phyloP scores from a whole-genome alignment of 2,888 invertebrate species.

The Calephelis perditalis region DNA sequence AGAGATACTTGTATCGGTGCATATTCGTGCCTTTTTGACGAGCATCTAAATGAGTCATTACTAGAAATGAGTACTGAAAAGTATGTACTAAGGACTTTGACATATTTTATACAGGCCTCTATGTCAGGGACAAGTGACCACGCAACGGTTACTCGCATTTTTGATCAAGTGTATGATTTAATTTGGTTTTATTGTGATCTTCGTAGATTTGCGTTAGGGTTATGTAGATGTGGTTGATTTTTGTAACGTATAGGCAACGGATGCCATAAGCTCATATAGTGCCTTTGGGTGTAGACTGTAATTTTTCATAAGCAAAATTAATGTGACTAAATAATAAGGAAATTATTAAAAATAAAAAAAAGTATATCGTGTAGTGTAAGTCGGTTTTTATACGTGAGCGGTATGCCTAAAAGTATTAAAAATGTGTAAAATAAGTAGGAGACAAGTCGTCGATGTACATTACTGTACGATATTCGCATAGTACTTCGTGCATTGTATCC shows the following conservation, averaged over 20 bases:
- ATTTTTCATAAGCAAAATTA: constrained; percentile 26
- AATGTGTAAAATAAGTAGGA: constrained; percentile 59
- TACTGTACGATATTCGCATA: constrained; percentile 73
- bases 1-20: too few species aligned
- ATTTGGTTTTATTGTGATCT: constrained; percentile 37
- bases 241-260: constrained; percentile 49
- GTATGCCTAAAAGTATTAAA: constrained; percentile 73
- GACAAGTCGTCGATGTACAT: constrained; percentile 67
- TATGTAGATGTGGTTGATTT: constrained; percentile 40
- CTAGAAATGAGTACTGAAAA: too few species aligned
- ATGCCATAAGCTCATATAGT: constrained; percentile 66
- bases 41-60: too few species aligned
- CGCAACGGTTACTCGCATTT: constrained; percentile 59
- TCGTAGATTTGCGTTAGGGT: constrained; percentile 39
- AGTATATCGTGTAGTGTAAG: constrained; percentile 53
- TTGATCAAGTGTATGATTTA: constrained; percentile 40
- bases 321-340: constrained; percentile 9
- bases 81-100: too few species aligned
- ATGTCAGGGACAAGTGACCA: too few species aligned
- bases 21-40: too few species aligned
- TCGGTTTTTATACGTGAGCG: constrained; percentile 52
- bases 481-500: constrained; percentile 69
- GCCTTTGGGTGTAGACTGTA: constrained; percentile 44
- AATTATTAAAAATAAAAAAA: constrained; percentile 7
- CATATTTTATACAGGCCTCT: too few species aligned